These are phyloP conservation scores for Agrotis puta DNA, from an alignment of 2,888 invertebrate genomes.

Conservation along the genomic window DNA sequence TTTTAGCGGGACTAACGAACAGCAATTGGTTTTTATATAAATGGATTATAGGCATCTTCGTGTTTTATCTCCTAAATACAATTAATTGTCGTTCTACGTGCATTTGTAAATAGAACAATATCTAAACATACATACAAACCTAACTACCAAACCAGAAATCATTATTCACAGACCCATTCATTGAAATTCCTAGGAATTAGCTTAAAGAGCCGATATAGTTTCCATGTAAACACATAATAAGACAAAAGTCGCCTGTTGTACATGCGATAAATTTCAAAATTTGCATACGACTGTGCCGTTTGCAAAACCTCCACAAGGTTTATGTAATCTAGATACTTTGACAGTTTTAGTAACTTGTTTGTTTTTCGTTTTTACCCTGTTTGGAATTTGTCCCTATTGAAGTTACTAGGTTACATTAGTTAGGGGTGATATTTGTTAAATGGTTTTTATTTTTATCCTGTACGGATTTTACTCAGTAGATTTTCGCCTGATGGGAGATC, in stretches of 20 bases:
- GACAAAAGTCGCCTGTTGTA: conserved; percentile 43
- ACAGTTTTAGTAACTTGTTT: conserved; percentile 8
- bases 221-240: conserved; percentile 39
- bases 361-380: conserved; percentile 21
- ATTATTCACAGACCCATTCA: conserved; percentile 27
- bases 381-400: neutral
- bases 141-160: conserved; percentile 9
- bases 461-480: too few species aligned
- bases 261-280: conserved; percentile 56
- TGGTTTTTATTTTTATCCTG: too few species aligned
- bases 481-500: too few species aligned
- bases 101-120: neutral
- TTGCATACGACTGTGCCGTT: conserved; percentile 49
- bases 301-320: conserved; percentile 14
- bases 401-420: neutral
- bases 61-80: neutral
- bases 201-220: conserved; percentile 28
- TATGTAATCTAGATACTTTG: conserved; percentile 36
- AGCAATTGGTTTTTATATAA: too few species aligned
- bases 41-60: too few species aligned
- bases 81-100: neutral
- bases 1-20: too few species aligned
- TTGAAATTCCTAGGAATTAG: conserved; percentile 43
- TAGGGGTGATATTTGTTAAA: too few species aligned
- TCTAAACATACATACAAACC: neutral